These are phyloP conservation scores for Acanthurus lineatus DNA, from an alignment of 2,797 vertebrate genomes.

Conservation along the genomic window DNA sequence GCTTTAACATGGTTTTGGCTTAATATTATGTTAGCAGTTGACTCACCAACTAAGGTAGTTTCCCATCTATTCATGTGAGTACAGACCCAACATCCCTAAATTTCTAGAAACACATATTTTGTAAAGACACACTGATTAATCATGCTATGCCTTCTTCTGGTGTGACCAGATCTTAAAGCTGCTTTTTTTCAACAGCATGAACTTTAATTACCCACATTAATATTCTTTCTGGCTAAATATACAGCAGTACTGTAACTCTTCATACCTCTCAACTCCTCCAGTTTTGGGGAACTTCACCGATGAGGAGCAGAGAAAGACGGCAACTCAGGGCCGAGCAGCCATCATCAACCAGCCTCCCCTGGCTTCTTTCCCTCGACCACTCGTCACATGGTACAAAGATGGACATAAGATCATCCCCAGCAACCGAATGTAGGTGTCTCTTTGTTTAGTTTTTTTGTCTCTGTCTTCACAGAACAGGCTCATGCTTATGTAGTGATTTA, in stretches of 20 bases:
- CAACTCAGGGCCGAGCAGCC: constrained; percentile 88
- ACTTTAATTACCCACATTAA: background rate
- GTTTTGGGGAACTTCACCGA: constrained; percentile 90
- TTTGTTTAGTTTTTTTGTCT: background rate
- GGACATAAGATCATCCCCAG: constrained; percentile 95
- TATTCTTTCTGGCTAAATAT: background rate
- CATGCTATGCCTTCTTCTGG: background rate
- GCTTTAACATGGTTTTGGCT: too few relatives aligned
- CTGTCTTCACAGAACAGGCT: background rate
- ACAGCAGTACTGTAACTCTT: background rate
- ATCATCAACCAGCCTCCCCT: constrained; percentile 87
- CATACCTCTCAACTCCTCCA: constrained; percentile 61
- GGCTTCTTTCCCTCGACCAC: constrained; percentile 88
- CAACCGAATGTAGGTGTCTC: constrained; percentile 90
- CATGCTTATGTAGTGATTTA: background rate
- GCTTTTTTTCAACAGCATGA: background rate
- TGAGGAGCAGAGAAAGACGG: constrained; percentile 87
- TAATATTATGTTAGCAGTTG: too few relatives aligned
- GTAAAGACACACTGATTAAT: background rate
- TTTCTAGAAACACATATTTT: background rate
- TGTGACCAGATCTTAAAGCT: background rate
- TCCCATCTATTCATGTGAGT: too few relatives aligned
- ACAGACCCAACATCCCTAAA: background rate
- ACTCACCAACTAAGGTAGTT: too few relatives aligned
- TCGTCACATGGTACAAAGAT: constrained; percentile 96